Conservation (phyloP, 1,140 invertebrate genomes). For the Zeugodacus cucurbitae region DNA sequence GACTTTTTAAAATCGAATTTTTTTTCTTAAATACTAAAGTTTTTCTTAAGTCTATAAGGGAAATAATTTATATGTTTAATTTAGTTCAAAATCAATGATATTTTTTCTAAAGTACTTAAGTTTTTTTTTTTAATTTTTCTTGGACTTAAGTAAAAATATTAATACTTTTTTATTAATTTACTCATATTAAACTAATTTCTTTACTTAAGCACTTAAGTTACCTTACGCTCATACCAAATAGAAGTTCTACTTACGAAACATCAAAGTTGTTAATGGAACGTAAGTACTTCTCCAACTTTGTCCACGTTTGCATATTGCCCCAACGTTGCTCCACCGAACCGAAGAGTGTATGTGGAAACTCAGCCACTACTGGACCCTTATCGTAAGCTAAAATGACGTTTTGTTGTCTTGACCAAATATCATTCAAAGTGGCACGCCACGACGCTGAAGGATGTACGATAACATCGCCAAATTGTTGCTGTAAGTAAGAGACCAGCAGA, state of each 20-base stretch:
- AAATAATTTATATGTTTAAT: no score
- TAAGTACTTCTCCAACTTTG: slow-evolving; percentile 67
- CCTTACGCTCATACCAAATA: no score
- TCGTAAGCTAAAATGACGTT: slow-evolving; percentile 73
- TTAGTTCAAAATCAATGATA: no score
- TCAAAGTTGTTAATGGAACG: slow-evolving; percentile 56
- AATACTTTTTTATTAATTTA: no score
- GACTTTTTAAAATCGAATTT: no score
- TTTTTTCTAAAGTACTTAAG: no score
- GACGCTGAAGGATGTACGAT: slow-evolving; percentile 66
- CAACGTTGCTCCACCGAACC: slow-evolving; percentile 69
- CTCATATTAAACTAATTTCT: no score
- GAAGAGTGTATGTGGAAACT: slow-evolving; percentile 57
- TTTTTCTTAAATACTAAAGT: no score
- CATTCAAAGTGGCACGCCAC: slow-evolving; percentile 67
- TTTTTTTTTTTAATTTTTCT: no score
- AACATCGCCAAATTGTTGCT: slow-evolving; percentile 67
- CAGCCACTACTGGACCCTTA: slow-evolving; percentile 58
- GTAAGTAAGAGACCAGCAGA: slow-evolving; percentile 67
- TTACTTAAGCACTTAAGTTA: no score
- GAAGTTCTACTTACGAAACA: slow-evolving; percentile 51
- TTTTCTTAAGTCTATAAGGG: no score
- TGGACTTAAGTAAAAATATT: no score
- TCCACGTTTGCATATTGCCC: slow-evolving; percentile 70
- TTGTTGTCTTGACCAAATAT: slow-evolving; percentile 69